A percentile compares a stretch with the other conserved stretches of the same genome.
Evolutionary conservation across 2,888 invertebrate genomes (phyloP).

Genomic region (Plebejus melissa): DNA sequence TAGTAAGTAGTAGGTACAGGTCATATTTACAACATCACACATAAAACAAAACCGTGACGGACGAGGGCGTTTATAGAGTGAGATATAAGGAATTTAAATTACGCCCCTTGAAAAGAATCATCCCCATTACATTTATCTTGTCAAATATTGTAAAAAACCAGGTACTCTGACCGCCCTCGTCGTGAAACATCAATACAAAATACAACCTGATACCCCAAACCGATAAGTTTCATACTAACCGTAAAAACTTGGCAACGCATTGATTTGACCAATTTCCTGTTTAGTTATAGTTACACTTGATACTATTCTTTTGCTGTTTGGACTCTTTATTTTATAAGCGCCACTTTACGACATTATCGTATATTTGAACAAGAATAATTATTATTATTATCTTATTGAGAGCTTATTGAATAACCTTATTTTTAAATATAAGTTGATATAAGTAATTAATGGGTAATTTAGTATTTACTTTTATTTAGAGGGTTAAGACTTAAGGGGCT

Average conservation of each 20-base stretch:
- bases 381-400: too few relatives aligned
- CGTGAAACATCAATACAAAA: constrained; percentile 29
- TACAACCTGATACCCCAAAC: constrained; percentile 30
- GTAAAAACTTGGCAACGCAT: constrained; percentile 13
- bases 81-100: constrained; percentile 26
- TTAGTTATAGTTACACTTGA: constrained; percentile 1
- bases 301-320: background rate
- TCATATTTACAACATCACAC: background rate
- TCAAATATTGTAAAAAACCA: constrained; percentile 28
- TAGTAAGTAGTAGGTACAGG: too few relatives aligned
- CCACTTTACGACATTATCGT: too few relatives aligned
- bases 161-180: constrained; percentile 31
- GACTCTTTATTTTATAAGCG: constrained; percentile 6
- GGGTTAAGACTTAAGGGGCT: too few relatives aligned
- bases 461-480: too few relatives aligned
- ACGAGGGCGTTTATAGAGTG: background rate
- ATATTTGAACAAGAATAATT: too few relatives aligned
- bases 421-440: too few relatives aligned
- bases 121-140: constrained; percentile 28
- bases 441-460: too few relatives aligned
- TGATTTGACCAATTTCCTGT: constrained; percentile 28
- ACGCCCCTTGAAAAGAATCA: constrained; percentile 26
- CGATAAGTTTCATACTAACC: constrained; percentile 24
- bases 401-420: too few relatives aligned
- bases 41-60: constrained; percentile 11